These are phyloP conservation scores for Macheiramphus alcinus DNA, from an alignment of 2,113 vertebrate genomes.

Conservation along the genomic window DNA sequence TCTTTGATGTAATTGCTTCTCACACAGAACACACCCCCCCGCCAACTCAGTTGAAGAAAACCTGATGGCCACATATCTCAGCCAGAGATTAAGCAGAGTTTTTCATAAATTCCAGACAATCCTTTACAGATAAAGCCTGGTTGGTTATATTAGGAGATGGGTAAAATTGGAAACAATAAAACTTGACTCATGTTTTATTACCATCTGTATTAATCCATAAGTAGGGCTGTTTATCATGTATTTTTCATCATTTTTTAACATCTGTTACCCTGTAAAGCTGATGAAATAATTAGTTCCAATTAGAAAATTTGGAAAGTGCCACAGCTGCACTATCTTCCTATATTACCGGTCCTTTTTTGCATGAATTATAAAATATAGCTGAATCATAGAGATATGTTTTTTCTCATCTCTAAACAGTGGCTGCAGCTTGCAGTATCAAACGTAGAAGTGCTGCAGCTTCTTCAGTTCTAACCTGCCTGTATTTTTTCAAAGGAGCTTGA, in stretches of 20 bases:
- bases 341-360: background rate
- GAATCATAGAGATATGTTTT: background rate
- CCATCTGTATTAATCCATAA: background rate
- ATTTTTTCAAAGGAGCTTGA: background rate
- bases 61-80: background rate
- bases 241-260: background rate
- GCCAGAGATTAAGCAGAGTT: constrained; percentile 13
- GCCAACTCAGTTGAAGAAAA: background rate
- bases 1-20: background rate
- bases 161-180: constrained; percentile 42
- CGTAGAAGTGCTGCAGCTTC: background rate
- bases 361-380: background rate
- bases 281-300: background rate
- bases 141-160: background rate
- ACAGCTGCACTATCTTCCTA: background rate
- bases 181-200: constrained; percentile 14
- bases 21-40: background rate
- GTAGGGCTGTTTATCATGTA: background rate
- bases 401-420: background rate
- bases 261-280: background rate
- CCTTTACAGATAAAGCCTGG: constrained; percentile 10
- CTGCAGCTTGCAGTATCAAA: background rate
- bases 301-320: background rate
- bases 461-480: background rate
- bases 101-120: constrained; percentile 14